Evolutionary conservation across 2,797 vertebrate species (phyloP), one percentile per base, ranked within the genome.

Genomic region (Siniperca obscura): DNA sequence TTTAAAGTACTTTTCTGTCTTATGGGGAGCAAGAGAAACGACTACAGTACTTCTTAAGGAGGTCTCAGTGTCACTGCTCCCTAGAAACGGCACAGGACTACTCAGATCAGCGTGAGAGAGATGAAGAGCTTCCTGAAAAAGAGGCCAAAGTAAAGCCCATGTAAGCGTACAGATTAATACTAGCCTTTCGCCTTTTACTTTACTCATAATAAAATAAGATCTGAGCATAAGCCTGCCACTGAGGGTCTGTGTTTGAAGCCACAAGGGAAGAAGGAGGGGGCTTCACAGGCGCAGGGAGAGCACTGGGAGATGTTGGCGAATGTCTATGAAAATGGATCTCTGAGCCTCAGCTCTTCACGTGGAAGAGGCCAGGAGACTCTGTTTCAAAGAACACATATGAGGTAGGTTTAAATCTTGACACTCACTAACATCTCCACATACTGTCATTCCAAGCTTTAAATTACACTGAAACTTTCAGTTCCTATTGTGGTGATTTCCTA

Each of bases 171-270:
- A 69, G 75, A 88, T 88, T 87, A 84, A 81, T 56, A 61, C 59
- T 61, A 70, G 70, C 87, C 78, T 87, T 89, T 85, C 6, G 38
- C 78, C 71, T 65, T 83, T 77, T 65, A 50, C 80, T 89, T 86
- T 66, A 72, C 80, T 81, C 78, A 57, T 62, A 67, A 42, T 70
- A 90, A 85, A 86, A 88, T 91, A 84, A 84, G 81, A 91, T 86
- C 80, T 81, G 73, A 80, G 72, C 77, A n/a, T 59, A 72, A 66
- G 80, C 61, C 74, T 78, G 76, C 70, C 70, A 70, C 85, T 60
- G 81, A 83, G 69, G 83, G 71, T 78, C 78, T 80, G 5, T 53
- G 81, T 73, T 78, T 80, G 74, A 86, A 86, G 59, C 38, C 71
- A 71, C 50, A 44, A 21, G 70, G 68, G 61, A 75, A 13, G 55